Evolutionary conservation across 2,113 vertebrate species (phyloP).

Genomic region (Pica pica): DNA sequence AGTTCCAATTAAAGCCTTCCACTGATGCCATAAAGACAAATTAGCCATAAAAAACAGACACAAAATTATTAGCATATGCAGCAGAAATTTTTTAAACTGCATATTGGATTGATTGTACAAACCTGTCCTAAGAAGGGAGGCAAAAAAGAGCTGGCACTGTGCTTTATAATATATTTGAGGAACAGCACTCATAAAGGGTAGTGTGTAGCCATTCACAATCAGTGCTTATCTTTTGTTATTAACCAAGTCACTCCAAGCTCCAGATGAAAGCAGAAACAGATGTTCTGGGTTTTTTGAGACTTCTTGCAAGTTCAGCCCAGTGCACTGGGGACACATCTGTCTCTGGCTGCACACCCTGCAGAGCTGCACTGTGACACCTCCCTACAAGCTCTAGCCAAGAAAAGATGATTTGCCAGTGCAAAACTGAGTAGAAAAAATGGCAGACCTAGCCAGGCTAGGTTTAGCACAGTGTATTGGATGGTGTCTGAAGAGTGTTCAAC

Average conservation of each 20-base stretch:
- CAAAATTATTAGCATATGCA: background rate
- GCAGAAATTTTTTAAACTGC: background rate
- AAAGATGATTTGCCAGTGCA: background rate
- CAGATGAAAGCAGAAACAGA: background rate
- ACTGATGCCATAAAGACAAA: background rate
- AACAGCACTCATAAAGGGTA: background rate
- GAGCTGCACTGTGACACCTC: background rate
- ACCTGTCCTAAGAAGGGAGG: background rate
- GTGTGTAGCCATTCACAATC: background rate
- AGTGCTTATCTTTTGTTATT: background rate
- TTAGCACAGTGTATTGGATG: background rate
- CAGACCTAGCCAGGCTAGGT: background rate
- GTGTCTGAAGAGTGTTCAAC: background rate
- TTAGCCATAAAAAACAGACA: background rate
- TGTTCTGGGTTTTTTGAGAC: background rate
- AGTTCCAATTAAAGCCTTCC: background rate
- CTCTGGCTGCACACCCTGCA: background rate
- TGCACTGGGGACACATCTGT: rapidly evolving
- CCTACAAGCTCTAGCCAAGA: background rate
- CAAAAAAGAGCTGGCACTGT: background rate
- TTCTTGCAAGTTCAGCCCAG: background rate
- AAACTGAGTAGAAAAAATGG: background rate
- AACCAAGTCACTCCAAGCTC: background rate
- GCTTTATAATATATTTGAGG: background rate
- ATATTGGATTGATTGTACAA: background rate